Evolutionary conservation across 1,140 invertebrate species (phyloP), one percentile per base, ranked within the genome.

Genomic region (Hetaerina americana): DNA sequence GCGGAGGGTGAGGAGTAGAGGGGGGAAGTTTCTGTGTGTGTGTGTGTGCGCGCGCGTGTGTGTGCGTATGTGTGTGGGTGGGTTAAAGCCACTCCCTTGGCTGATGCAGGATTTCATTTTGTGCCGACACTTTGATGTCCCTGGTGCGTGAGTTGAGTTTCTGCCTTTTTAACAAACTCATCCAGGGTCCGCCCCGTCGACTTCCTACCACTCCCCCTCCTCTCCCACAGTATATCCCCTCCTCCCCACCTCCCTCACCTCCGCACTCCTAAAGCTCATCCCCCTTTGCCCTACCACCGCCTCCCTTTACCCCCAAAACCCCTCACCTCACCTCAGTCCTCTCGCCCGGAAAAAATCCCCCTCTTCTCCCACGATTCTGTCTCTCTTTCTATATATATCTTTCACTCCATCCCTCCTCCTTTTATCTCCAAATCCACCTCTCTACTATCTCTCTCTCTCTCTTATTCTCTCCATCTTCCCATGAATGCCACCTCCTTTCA

Each of bases 151-250:
- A 29, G 26, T 69, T 74, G 49, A 71, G 73, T 74, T 72, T 74
- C 73, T 72, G 71, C 70, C 70, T 72, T 74, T 74, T 74, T 72
- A 73, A 74, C 73, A 74, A 74, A 72, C 73, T 74, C 73, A 74
- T 74, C 68, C 28, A 27, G 26, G 26, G 26, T 26, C 5, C 68
- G 6, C 67, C 24, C 26, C 67, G 5, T 68, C 71, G 66, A 29
- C 29, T 27, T n/a, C 66, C 66, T 29, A n/a, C 1, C 40, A 29
- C 29, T 27, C 26, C 66, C 66, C 67, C 27, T 1, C 40, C 26
- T 29, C 25, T n/a, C 70, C 70, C 70, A 15, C 66, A 27, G 10
- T 27, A 26, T 27, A 25, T 26, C 68, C n/a, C 22, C 26, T 27
- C 25, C 68, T 40, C 31, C 66, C 66, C 27, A n/a, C 25, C 68